Evolutionary conservation across 2,888 invertebrate species (phyloP), one percentile per base, ranked within the genome.

Genomic region (Mellilla xanthometata): DNA sequence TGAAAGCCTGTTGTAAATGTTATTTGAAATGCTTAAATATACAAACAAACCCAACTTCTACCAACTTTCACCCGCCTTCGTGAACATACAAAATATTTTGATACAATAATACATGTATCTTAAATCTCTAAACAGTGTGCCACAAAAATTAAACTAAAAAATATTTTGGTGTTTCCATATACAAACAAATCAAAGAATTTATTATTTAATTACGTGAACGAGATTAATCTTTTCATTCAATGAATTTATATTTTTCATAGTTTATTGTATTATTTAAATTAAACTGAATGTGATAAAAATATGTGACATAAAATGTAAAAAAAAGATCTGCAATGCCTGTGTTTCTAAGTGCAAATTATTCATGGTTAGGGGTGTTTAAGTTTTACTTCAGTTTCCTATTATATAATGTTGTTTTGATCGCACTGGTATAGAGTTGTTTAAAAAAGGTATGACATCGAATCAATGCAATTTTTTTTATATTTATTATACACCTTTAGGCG

Each of bases 291-390:
- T 64, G 64, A 60, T 62, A 62, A 50, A 47, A 47, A 50, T 39
- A 41, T 52, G 60, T 68, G 65, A 68, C 67, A 68, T 68, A 58
- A 52, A 52, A 54, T 50, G 49, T 56, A 45, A 49, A 45, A 44
- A 49, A 45, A 51, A 23, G 54, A 56, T 50, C 48, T 56, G 51
- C 32, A 44, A 36, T 36, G 26, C 26, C 8, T 39, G 7, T 29
- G 23, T 33, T 28, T 40, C 32, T 24, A 41, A 40, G 40, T 41
- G 42, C 44, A 28, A 29, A 31, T 7, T 34, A 19, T 39, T 9
- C 15, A 11, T 10, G 47, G 41, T 41, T 42, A 12, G 9, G 38
- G 47, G 38, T 13, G 31, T 13, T 41, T 49, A 39, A 33, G 42
- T 39, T 49, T 13, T 34, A 23, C 28, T 38, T 44, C 28, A 19